These are phyloP conservation scores for Hemicrepidius hirtus DNA, from an alignment of 2,888 invertebrate species.

Conservation along the genomic window DNA sequence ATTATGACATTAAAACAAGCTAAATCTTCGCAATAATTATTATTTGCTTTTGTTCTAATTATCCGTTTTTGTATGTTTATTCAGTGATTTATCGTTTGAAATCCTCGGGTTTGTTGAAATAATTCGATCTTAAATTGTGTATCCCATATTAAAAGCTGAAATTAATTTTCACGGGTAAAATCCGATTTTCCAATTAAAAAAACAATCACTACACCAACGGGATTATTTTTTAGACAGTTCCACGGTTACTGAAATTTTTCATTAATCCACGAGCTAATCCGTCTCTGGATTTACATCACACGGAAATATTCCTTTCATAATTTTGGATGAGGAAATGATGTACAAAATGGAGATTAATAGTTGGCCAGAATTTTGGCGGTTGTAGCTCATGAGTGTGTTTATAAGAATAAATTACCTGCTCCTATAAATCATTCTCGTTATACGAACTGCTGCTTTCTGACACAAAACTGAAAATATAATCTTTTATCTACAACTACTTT, in stretches of 20 bases:
- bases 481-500: background rate
- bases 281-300: background rate
- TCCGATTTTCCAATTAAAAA: slow-evolving; percentile 18
- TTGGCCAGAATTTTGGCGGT: slow-evolving; percentile 13
- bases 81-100: background rate
- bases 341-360: slow-evolving; percentile 22
- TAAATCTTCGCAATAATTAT: background rate
- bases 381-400: slow-evolving; percentile 26
- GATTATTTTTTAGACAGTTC: slow-evolving; percentile 16
- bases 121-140: slow-evolving; percentile 6
- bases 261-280: slow-evolving; percentile 1
- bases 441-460: background rate
- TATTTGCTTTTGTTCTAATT: background rate
- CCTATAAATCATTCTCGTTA: slow-evolving; percentile 20
- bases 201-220: slow-evolving; percentile 1
- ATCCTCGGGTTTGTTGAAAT: background rate
- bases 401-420: slow-evolving; percentile 28
- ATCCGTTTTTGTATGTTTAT: background rate
- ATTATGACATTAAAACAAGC: too few species aligned
- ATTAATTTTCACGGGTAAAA: slow-evolving; percentile 5
- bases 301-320: slow-evolving; percentile 4
- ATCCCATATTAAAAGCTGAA: background rate
- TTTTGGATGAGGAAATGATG: slow-evolving; percentile 17
- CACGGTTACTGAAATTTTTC: background rate
- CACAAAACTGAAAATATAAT: background rate